A percentile compares a stretch with the other conserved stretches of the same genome.
Conservation (phyloP, 2,797 vertebrate species). For the Rhincodon typus region DNA sequence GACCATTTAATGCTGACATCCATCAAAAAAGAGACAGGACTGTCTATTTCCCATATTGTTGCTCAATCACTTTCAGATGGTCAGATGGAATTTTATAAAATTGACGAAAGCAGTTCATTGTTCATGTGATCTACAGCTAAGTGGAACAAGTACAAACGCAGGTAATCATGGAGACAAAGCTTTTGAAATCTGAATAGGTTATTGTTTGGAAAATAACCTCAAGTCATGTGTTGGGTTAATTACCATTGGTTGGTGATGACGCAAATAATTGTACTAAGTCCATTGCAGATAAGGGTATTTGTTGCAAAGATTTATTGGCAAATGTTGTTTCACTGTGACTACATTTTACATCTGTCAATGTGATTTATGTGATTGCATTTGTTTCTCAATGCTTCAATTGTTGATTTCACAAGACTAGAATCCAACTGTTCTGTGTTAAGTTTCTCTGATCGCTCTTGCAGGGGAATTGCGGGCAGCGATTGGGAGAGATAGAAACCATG, state of each 20-base stretch:
- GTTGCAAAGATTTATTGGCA: not conserved
- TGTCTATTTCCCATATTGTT: too few relatives aligned
- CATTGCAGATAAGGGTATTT: not conserved
- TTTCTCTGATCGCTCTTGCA: not conserved
- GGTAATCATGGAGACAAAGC: not conserved
- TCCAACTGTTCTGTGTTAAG: not conserved
- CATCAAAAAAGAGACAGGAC: too few relatives aligned
- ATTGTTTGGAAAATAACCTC: not conserved
- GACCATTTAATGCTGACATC: too few relatives aligned
- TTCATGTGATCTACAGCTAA: not conserved
- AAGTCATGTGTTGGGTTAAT: not conserved
- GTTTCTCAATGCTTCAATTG: conserved; percentile 10
- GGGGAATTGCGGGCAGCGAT: not conserved
- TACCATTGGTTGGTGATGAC: not conserved
- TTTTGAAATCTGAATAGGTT: not conserved
- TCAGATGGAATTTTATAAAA: not conserved
- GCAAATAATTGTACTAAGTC: not conserved
- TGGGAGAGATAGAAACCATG: not conserved
- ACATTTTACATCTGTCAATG: not conserved
- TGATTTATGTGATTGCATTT: not conserved
- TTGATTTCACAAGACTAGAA: not conserved
- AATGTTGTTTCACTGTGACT: not conserved
- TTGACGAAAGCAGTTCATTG: not conserved
- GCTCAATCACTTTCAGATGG: not conserved
- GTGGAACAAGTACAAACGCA: not conserved